Evolutionary conservation across 2,888 invertebrate genomes (phyloP), one percentile per base, ranked within the genome.

Genomic region (Theretra japonica): DNA sequence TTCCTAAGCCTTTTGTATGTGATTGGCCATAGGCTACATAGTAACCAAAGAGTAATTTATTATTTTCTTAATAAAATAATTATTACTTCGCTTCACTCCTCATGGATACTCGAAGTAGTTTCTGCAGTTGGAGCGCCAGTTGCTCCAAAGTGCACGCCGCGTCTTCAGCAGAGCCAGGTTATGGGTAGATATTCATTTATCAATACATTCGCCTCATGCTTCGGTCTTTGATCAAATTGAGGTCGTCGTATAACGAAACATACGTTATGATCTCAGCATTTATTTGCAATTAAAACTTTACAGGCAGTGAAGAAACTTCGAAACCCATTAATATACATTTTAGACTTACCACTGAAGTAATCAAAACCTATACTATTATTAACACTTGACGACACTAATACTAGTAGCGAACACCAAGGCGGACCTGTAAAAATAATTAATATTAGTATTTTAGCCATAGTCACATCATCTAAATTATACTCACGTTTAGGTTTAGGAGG

Each of bases 401-500:
- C 78, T 75, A 79, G 78, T 71, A 75, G 80, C 77, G 80, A 76
- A 81, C 79, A 81, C 80, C 79, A 76, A 75, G 73, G 75, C 73
- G 79, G 75, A 90, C 91, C 95, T 95, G 95, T 82, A 95, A 95
- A 92, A 89, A 90, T 86, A 88, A 81, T 88, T 86, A 76, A 85
- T 62, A 82, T 94, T 89, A 93, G 80, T 88, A 87, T 81, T 71
- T 76, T 73, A 75, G 75, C 73, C 57, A 80, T 74, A 70, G 76
- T 48, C 25, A 73, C 72, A 79, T 73, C 72, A 76, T 77, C 76
- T 75, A 76, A 80, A 82, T 70, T 77, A 95, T 95, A 97, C 98
- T 97, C 97, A 98, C 98, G 97, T 96, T 97, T 98, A 79, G 97
- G 97, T 95, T 98, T 97, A 77, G 98, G 96, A 81, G 98, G 96